Base-by-base conservation (phyloP, 2,797 vertebrate species). In the Pseudochirops corinnae region DNA sequence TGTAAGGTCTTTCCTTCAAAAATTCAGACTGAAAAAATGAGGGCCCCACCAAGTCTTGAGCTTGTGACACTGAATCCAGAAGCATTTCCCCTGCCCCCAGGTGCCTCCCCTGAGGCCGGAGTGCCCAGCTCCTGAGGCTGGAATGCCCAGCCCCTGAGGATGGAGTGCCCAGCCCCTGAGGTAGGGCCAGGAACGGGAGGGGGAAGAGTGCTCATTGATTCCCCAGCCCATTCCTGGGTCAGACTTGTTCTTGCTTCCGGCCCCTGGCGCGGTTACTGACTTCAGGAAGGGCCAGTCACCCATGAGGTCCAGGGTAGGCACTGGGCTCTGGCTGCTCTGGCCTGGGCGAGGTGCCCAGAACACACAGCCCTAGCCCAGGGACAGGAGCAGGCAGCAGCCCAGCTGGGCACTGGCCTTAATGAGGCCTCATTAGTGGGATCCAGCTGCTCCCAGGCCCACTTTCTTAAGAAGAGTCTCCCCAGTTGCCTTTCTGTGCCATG, bases 381-480 rank as follows among this genome's bases (percentile, higher is more conserved):
- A 98, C 95, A 96, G 96, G 96, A 98, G 97, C 95, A 46, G 39
- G 94, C 95, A 56, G 96, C 46, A 92, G 94, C 97, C 97, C 98
- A 96, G 98, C 97, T 97, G 97, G 97, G 97, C 95, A 93, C 96
- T 96, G 97, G 91, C 95, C 93, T 97, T 99, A 99, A 99, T 98
- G 98, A 99, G 98, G 97, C 98, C 98, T 99, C 98, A 98, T 99
- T 99, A 99, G 98, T 2, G 60, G 98, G 95, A 98, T 98, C 98
- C 98, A 99, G 98, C 98, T 99, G 98, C 98, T 98, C 96, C 93
- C n/a, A 74, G 97, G 95, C 97, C 94, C 95, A 95, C 96, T 97
- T 95, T 97, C 97, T 94, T 93, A 97, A 91, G 96, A 97, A 4
- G 90, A 93, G 95, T 93, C 96, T 92, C 95, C 96, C 96, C 53